Conservation (phyloP, 35 echinoderm and acorn worm species). For the Strongylocentrotus purpuratus region DNA sequence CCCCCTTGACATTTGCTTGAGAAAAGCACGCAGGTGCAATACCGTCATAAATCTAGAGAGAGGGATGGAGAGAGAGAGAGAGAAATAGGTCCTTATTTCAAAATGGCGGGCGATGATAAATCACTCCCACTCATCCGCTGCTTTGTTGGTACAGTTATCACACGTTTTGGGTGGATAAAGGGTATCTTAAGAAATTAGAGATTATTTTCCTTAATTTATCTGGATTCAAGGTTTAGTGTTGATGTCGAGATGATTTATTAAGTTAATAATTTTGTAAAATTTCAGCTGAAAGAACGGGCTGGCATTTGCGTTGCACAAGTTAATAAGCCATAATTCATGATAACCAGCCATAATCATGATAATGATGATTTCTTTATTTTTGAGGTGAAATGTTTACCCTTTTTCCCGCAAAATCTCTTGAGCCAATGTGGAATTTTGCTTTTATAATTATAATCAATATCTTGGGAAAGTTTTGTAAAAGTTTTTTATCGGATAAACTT, state of each 20-base stretch:
- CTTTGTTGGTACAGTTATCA: background rate
- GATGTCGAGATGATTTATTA: background rate
- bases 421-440: no score
- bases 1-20: slow-evolving; percentile 42
- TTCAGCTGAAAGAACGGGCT: no score
- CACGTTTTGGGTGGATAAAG: background rate
- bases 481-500: background rate
- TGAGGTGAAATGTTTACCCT: no score
- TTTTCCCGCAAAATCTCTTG: no score
- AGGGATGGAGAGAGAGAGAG: slow-evolving; percentile 11
- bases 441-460: background rate
- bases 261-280: no score
- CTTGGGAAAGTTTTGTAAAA: background rate
- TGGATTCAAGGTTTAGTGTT: background rate
- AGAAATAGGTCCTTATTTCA: background rate
- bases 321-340: no score
- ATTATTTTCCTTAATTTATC: background rate
- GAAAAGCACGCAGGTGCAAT: background rate
- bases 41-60: slow-evolving; percentile 31
- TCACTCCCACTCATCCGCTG: background rate
- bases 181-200: background rate
- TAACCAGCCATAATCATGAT: no score
- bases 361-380: no score
- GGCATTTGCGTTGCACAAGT: no score
- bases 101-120: background rate